Conservation (phyloP, 2,888 invertebrate genomes). For the Aethes cnicana region DNA sequence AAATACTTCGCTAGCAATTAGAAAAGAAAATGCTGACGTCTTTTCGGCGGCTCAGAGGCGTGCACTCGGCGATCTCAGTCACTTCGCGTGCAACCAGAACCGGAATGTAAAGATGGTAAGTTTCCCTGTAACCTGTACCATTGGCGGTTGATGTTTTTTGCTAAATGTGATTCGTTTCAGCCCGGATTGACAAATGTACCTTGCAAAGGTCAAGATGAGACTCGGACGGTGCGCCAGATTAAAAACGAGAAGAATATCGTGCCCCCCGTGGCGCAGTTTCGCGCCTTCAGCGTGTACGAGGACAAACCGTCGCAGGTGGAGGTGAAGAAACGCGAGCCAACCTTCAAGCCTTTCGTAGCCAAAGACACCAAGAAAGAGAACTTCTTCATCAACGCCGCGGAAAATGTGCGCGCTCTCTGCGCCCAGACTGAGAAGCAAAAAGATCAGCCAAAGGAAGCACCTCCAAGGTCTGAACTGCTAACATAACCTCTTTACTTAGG, state of each 20-base stretch:
- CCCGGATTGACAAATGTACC: constrained; percentile 72
- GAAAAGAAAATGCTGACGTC: constrained; percentile 78
- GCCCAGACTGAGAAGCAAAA: constrained; percentile 61
- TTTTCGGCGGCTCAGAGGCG: constrained; percentile 81
- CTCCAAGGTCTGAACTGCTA: constrained; percentile 48
- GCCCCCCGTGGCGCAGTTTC: constrained; percentile 87
- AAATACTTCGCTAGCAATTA: constrained; percentile 82
- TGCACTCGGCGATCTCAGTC: constrained; percentile 84
- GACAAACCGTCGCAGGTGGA: constrained; percentile 79
- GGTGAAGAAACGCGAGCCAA: constrained; percentile 68
- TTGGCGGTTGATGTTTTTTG: constrained; percentile 20
- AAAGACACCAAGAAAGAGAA: constrained; percentile 67
- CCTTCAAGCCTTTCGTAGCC: constrained; percentile 68
- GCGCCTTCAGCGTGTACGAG: constrained; percentile 89
- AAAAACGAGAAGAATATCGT: constrained; percentile 78
- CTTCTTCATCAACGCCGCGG: constrained; percentile 60
- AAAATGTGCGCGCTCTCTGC: constrained; percentile 63
- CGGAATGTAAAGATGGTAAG: constrained; percentile 81
- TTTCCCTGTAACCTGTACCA: constrained; percentile 39
- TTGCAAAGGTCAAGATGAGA: constrained; percentile 76
- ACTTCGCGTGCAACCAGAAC: constrained; percentile 80
- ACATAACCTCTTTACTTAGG: constrained; percentile 22
- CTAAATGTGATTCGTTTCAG: constrained; percentile 44
- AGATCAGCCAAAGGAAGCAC: constrained; percentile 59
- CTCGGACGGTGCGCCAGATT: constrained; percentile 69